phyloP scores from a whole-genome alignment of 2,888 invertebrate genomes.

The Amaurobius ferox region DNA sequence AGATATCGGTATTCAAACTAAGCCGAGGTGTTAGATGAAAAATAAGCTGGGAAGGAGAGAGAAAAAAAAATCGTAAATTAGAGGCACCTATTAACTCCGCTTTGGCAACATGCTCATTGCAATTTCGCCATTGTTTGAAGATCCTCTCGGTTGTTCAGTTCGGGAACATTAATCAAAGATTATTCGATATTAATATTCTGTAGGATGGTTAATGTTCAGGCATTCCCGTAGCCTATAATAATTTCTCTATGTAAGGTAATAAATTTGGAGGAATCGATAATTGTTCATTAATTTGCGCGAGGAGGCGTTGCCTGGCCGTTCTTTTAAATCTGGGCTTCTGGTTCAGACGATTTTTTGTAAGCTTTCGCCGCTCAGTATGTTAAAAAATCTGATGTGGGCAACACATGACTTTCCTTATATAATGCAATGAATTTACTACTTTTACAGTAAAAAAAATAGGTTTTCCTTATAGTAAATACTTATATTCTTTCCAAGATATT shows the following conservation, averaged over 20 bases:
- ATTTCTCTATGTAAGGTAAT: slow-evolving; percentile 47
- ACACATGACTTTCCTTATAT: too few species aligned
- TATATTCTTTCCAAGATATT: too few species aligned
- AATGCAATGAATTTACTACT: too few species aligned
- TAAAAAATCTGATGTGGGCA: not conserved
- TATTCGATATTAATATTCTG: slow-evolving; percentile 68
- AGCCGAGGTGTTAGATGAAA: not conserved
- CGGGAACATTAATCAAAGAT: slow-evolving; percentile 48
- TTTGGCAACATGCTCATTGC: slow-evolving; percentile 24
- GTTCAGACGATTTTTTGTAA: not conserved
- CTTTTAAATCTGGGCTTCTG: not conserved
- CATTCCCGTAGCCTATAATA: slow-evolving; percentile 46
- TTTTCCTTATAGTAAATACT: too few species aligned
- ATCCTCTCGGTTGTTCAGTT: not conserved
- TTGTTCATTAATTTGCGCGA: slow-evolving; percentile 68
- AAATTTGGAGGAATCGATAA: slow-evolving; percentile 65
- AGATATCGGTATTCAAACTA: slow-evolving; percentile 34
- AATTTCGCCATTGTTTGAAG: slow-evolving; percentile 19
- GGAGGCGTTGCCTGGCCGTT: slow-evolving; percentile 43
- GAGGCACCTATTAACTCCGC: slow-evolving; percentile 50
- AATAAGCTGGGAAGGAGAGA: slow-evolving; percentile 17
- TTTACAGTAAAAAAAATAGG: too few species aligned
- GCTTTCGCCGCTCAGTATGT: not conserved
- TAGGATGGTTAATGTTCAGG: slow-evolving; percentile 30
- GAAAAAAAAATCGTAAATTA: slow-evolving; percentile 39